These are phyloP conservation scores for Zaprionus lineosus DNA, from an alignment of 2,888 invertebrate genomes.

Conservation along the genomic window DNA sequence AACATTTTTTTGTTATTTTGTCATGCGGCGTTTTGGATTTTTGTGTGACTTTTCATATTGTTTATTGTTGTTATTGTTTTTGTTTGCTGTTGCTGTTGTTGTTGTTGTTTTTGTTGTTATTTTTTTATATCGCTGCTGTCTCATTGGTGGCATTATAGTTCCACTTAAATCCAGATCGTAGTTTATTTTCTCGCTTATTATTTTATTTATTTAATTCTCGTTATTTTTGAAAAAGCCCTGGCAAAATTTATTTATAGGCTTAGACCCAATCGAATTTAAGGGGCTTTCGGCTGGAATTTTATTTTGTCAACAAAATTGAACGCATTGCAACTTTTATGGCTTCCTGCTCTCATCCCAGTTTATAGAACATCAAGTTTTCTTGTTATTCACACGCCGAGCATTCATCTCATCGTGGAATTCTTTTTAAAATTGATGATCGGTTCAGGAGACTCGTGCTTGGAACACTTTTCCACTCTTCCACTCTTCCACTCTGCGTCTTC, in stretches of 20 bases:
- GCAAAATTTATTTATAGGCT: slow-evolving; percentile 54
- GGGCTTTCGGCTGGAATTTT: slow-evolving; percentile 33
- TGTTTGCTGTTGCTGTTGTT: slow-evolving; percentile 20
- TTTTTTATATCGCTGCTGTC: too few relatives aligned
- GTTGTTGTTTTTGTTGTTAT: slow-evolving; percentile 10
- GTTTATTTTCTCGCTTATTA: too few relatives aligned
- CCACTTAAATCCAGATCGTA: too few relatives aligned
- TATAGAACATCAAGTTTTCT: slow-evolving; percentile 23
- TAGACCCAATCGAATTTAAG: slow-evolving; percentile 25
- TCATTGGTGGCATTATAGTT: too few relatives aligned
- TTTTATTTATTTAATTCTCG: slow-evolving; percentile 2
- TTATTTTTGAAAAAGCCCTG: slow-evolving; percentile 41
- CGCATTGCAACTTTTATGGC: slow-evolving; percentile 15
- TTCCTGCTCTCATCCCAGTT: slow-evolving; percentile 26
- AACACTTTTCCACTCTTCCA: too few relatives aligned
- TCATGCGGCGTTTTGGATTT: slow-evolving; percentile 22
- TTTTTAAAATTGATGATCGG: slow-evolving; percentile 11
- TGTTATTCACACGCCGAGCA: slow-evolving; percentile 1
- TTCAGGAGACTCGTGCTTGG: slow-evolving; percentile 18
- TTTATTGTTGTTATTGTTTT: slow-evolving; percentile 24
- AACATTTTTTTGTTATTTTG: slow-evolving; percentile 12
- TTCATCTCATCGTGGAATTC: slow-evolving; percentile 13
- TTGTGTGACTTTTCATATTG: slow-evolving; percentile 3
- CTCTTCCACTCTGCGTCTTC: too few relatives aligned
- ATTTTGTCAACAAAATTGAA: slow-evolving; percentile 30